A percentile compares a stretch with the other conserved stretches of the same genome.
Conservation (phyloP, 2,113 vertebrate genomes). For the Odocoileus hemionus region DNA sequence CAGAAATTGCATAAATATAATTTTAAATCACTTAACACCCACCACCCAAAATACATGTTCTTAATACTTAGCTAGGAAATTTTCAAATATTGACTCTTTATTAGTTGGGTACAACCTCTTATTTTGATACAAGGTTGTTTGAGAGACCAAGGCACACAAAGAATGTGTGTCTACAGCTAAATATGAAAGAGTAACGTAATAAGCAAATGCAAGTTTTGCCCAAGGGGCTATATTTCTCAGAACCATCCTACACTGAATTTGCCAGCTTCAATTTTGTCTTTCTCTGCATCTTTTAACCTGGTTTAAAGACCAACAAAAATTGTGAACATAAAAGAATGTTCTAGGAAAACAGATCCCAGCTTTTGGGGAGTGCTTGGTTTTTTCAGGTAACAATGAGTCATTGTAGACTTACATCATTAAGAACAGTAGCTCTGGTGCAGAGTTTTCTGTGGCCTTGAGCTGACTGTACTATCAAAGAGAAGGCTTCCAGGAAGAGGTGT, state of each 20-base stretch:
- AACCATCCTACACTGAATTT: background rate
- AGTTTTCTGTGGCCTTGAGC: background rate
- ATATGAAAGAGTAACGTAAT: background rate
- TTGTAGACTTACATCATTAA: background rate
- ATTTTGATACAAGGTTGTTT: background rate
- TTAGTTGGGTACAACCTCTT: background rate
- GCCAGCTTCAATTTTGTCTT: background rate
- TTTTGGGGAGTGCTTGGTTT: background rate
- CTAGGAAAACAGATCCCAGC: constrained; percentile 30
- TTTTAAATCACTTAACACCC: background rate
- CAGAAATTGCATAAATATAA: background rate
- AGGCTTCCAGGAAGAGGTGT: background rate
- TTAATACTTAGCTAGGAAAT: background rate
- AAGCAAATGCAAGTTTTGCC: background rate
- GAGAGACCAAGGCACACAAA: background rate
- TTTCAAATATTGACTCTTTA: background rate
- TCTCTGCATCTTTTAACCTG: background rate
- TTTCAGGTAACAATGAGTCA: background rate
- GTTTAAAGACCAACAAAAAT: background rate
- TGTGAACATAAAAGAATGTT: constrained; percentile 5
- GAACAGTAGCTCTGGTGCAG: background rate
- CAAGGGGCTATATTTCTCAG: background rate
- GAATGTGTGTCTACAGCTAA: background rate
- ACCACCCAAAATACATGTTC: background rate
- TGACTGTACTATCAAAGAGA: background rate